Conservation (phyloP, 2,113 vertebrate species). For the Stictonetta naevosa region DNA sequence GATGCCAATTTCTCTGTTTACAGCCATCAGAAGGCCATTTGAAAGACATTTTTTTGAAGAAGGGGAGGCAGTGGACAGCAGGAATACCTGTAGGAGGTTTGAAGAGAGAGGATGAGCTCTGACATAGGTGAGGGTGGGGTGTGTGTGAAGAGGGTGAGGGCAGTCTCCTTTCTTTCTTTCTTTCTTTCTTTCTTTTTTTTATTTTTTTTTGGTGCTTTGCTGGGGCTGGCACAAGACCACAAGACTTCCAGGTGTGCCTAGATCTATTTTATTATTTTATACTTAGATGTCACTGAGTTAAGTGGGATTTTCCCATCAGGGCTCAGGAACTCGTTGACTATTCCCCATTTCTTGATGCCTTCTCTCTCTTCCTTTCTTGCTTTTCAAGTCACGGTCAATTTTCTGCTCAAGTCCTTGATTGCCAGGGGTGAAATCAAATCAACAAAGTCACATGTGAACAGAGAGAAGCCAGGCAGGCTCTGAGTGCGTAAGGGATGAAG, state of each 20-base stretch:
- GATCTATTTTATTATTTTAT: background rate
- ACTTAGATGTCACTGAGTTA: background rate
- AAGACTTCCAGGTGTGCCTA: background rate
- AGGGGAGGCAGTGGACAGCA: background rate
- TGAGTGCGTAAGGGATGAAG: background rate
- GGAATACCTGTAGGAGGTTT: background rate
- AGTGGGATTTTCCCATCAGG: background rate
- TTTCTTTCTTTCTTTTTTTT: no score
- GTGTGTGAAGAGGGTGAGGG: background rate
- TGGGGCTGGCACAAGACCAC: background rate
- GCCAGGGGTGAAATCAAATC: background rate
- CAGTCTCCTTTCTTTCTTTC: background rate
- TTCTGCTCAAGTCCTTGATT: background rate
- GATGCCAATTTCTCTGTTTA: conserved; percentile 52
- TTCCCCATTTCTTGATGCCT: background rate
- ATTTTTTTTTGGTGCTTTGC: background rate
- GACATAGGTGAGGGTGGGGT: background rate
- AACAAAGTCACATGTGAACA: background rate
- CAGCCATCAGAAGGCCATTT: background rate
- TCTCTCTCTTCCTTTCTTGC: background rate
- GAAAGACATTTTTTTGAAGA: background rate
- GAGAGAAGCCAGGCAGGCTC: background rate
- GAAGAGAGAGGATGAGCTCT: background rate
- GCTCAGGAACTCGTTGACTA: background rate
- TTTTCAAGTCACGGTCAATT: background rate